phyloP scores from a whole-genome alignment of 2,888 invertebrate genomes.

The Zonitis immaculata region DNA sequence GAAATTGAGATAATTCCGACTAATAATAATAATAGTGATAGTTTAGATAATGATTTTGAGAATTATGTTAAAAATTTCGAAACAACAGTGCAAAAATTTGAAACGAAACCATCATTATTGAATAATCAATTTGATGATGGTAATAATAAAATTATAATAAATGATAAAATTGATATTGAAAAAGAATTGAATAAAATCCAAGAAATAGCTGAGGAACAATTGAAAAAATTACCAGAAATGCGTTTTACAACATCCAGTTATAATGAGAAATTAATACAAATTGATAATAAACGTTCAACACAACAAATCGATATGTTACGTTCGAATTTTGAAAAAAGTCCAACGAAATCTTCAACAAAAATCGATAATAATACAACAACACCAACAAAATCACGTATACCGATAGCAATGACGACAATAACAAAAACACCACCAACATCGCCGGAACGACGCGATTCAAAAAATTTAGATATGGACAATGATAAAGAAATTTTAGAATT shows the following conservation, averaged over 20 bases:
- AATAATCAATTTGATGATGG: slow-evolving; percentile 25
- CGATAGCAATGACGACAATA: slow-evolving; percentile 41
- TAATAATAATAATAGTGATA: slow-evolving; percentile 42
- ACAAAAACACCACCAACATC: slow-evolving; percentile 46
- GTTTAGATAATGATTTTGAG: slow-evolving; percentile 45
- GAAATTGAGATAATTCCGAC: slow-evolving; percentile 45
- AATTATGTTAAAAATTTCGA: slow-evolving; percentile 44
- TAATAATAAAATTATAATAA: slow-evolving; percentile 24
- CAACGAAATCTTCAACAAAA: slow-evolving; percentile 39
- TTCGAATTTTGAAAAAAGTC: slow-evolving; percentile 49
- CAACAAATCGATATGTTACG: slow-evolving; percentile 51
- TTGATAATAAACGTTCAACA: slow-evolving; percentile 56
- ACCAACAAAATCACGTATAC: slow-evolving; percentile 45
- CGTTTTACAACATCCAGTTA: slow-evolving; percentile 62
- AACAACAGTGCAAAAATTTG: slow-evolving; percentile 37
- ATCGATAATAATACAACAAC: too few relatives aligned
- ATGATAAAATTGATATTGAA: slow-evolving; percentile 37
- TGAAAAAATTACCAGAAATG: slow-evolving; percentile 52
- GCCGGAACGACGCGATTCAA: slow-evolving; percentile 43
- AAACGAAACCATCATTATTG: too few relatives aligned
- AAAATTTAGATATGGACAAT: slow-evolving; percentile 39
- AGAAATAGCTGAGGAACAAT: slow-evolving; percentile 46
- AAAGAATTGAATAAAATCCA: slow-evolving; percentile 44
- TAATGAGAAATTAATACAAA: too few relatives aligned
- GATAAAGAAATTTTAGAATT: slow-evolving; percentile 45